Evolutionary conservation across 2,888 invertebrate genomes (phyloP), one percentile per base, ranked within the genome.

Genomic region (Perithous albicinctus): DNA sequence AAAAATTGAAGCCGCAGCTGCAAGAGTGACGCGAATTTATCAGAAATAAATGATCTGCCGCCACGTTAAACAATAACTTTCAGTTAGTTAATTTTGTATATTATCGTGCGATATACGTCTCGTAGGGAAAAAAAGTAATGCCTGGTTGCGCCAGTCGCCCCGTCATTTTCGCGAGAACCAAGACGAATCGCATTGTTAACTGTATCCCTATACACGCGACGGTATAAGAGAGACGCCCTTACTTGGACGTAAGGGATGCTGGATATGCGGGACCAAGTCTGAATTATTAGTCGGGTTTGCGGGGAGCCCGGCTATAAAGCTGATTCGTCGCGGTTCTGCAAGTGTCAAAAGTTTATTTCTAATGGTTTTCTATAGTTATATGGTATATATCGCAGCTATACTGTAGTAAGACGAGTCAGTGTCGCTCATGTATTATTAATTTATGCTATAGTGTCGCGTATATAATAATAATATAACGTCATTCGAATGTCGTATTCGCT

Each of bases 321-420:
- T 87, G 86, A 92, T 92, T 92, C 91, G 92, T 88, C 87, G 86
- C 90, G 92, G 90, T 90, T 90, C 89, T 90, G 91, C 92, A 91
- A 92, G 92, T 92, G 91, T 92, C 91, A 90, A 92, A 92, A 92
- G 91, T 90, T 84, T 86, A 81, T 76, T 84, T 85, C 87, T 90
- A 90, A 90, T 90, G 88, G 86, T 86, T 78, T 59, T 77, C 80
- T 79, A 72, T 46, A 74, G 64, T 56, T 74, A 64, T 48, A 69
- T n/a, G n/a, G n/a, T n/a, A 56, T 69, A 67, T 15, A 69, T 20
- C 29, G 63, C 43, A 41, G 32, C 35, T 59, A 23, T 48, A 69
- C 41, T 48, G 54, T 64, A 46, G 67, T 46, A 67, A 80, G 82
- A 85, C 84, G 85, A 87, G 86, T 85, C 86, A 85, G 83, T 84